Base-by-base conservation (phyloP, 2,797 vertebrate genomes). In the Pitangus sulphuratus region DNA sequence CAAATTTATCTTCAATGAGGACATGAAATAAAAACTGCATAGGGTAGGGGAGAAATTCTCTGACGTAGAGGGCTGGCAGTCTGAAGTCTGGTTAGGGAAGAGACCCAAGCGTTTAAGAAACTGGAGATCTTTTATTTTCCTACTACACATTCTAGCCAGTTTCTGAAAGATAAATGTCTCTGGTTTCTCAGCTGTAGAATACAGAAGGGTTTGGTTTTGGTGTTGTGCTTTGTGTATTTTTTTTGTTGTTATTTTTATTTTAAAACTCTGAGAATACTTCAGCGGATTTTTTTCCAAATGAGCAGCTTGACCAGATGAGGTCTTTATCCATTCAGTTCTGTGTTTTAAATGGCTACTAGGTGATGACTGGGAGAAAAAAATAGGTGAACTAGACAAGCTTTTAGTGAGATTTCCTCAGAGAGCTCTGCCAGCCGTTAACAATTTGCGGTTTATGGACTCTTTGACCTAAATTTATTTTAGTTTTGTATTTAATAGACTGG, bases 331-430 rank as follows among this genome's bases (percentile, higher is more conserved):
- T 45, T 61, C 26, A 84, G 26, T 18, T 33, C 8, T 75, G 18
- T 82, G 8, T 50, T 74, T 82, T 66, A 71, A 85, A 54, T 42
- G 45, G 24, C 53, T 71, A 6, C 19, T 68, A 44, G 28, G 19
- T 71, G 50, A 51, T 82, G 64, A 9, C 15, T 30, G 26, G 54
- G 13, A 8, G 35, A 72, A 72, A 72, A 50, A 91, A 75, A 4
- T 0, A 58, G 22, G 37, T 58, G 33, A 71, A 51, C 26, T 62
- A 56, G 40, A 21, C n/a, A 79, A 85, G 37, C 53, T 92, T 85
- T 87, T 54, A 87, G 57, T 56, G 54, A 44, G 44, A 82, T 60
- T 85, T 82, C 53, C 48, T 90, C 33, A 25, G 57, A n/a, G 57
- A 12, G 3, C 0, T 71, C 45, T 71, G 71, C 17, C 25, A 83